Evolutionary conservation across 2,888 invertebrate species (phyloP).

Genomic region (Agonopterix subpropinquella): DNA sequence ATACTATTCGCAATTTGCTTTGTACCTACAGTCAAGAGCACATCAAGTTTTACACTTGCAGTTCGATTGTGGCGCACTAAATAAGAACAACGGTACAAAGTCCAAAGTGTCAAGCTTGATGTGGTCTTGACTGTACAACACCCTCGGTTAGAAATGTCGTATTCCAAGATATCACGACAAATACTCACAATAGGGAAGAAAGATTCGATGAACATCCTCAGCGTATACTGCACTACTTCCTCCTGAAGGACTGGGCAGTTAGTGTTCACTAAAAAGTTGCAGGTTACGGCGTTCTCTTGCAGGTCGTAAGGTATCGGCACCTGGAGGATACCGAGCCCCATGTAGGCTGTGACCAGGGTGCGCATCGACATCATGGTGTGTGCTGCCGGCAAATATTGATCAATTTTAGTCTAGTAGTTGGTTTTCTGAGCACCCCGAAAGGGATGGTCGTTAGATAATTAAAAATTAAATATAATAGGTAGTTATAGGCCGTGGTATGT

Average conservation of each 20-base stretch:
- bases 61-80: too few relatives aligned
- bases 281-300: conserved; percentile 23
- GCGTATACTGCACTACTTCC: conserved; percentile 28
- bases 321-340: conserved; percentile 10
- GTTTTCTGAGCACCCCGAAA: too few relatives aligned
- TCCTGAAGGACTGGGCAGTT: conserved; percentile 33
- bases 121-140: too few relatives aligned
- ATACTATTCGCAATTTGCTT: too few relatives aligned
- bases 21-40: too few relatives aligned
- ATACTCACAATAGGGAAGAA: conserved; percentile 34
- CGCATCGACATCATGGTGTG: conserved; percentile 23
- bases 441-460: too few relatives aligned
- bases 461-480: too few relatives aligned
- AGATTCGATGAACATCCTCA: conserved; percentile 30
- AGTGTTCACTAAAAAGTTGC: conserved; percentile 37
- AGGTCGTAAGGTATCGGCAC: conserved; percentile 26
- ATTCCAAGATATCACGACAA: not conserved
- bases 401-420: not conserved
- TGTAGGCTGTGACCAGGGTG: conserved; percentile 29
- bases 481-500: too few relatives aligned
- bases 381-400: conserved; percentile 22
- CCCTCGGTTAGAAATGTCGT: too few relatives aligned
- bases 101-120: too few relatives aligned
- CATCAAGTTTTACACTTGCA: too few relatives aligned
- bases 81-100: too few relatives aligned